Conservation (phyloP, 2,113 vertebrate genomes). For the Semnornis frantzii region DNA sequence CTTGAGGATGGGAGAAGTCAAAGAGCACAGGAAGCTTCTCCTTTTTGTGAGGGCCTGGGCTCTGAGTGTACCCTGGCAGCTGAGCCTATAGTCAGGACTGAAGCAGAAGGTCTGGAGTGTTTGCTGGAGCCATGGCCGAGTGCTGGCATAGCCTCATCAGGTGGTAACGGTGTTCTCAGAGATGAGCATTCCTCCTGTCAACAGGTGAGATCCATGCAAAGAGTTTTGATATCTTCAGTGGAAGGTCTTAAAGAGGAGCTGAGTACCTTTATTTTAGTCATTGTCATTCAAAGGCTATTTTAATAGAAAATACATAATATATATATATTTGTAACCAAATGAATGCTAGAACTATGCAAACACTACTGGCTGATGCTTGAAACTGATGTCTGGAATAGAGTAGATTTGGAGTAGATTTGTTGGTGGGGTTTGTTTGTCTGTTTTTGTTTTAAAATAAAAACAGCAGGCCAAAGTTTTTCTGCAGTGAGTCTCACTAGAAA, state of each 20-base stretch:
- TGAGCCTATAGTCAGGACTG: neutral
- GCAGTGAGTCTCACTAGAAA: neutral
- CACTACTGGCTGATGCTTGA: conserved; percentile 35
- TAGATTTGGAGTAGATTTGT: neutral
- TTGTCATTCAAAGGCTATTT: conserved; percentile 18
- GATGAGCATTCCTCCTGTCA: neutral
- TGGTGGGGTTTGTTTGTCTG: neutral
- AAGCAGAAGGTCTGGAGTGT: neutral
- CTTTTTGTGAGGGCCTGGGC: neutral
- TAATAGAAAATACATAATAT: neutral
- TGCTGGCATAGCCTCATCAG: accelerated
- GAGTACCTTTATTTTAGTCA: neutral
- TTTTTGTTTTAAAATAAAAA: neutral
- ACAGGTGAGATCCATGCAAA: neutral
- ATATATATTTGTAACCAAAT: conserved; percentile 41
- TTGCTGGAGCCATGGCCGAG: neutral
- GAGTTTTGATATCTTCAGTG: neutral
- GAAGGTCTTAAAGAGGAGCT: neutral
- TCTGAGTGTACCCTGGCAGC: neutral
- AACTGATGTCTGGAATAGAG: neutral
- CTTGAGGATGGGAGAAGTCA: neutral
- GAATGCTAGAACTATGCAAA: conserved; percentile 61
- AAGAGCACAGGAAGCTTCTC: neutral
- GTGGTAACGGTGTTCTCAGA: neutral
- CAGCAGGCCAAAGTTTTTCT: conserved; percentile 21